Base-by-base conservation (phyloP, 2,113 vertebrate species). In the Poeciliopsis occidentalis region DNA sequence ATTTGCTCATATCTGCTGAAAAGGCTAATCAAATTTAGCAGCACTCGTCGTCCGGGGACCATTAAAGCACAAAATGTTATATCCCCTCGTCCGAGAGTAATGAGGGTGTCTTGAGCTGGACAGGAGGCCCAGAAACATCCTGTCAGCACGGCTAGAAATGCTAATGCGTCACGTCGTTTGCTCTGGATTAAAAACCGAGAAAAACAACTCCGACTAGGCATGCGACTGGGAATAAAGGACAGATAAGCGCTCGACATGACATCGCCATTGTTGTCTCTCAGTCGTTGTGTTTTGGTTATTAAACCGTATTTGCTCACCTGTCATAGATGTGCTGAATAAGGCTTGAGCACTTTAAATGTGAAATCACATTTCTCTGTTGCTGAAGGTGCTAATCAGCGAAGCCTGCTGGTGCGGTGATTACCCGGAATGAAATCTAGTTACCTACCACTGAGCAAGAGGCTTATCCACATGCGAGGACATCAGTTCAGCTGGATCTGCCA, bases 361-460 rank as follows among this genome's bases (percentile, higher is more conserved):
- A 77, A 76, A 78, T 71, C 26, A 62, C 29, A 60, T 67, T 47
- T 22, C 73, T 67, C 63, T 82, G 71, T 76, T 80, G 57, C 62
- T 68, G 30, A 71, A 78, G 60, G 51, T 12, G 24, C 67, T 75
- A 71, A 82, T 84, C 83, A 84, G 66, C 51, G 66, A 73, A 41
- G 12, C 69, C 69, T 73, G 73, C 67, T 82, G 68, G 51, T 78
- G 66, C 65, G 61, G 57, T 81, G 72, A 83, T 87, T 75, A 70
- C 65, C 73, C 71, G 65, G 22, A 85, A 76, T 78, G 11, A 76
- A 76, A 79, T 73, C 61, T 54, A 64, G 63, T 74, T 79, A 80
- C 74, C 32, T 60, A 85, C 78, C 61, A 70, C 67, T 39, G 80
- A 76, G 83, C 75, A 60, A 32, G 57, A 70, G 67, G 61, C 62